These are phyloP conservation scores for Alitta virens DNA, from an alignment of 2,888 invertebrate genomes.

Conservation along the genomic window DNA sequence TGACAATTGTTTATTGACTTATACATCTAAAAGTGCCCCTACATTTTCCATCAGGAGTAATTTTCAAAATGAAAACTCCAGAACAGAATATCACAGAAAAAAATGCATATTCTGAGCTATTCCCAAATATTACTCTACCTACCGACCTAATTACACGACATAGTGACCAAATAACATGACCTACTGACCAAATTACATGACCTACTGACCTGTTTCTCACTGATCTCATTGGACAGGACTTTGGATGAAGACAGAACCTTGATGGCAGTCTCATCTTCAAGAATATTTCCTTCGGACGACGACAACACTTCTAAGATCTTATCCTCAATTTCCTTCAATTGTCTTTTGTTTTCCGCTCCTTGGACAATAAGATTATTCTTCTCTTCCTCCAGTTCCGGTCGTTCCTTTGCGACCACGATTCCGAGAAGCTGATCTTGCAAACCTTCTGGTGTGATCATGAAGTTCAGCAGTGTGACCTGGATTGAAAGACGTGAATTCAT, in stretches of 20 bases:
- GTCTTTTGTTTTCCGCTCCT: constrained; percentile 58
- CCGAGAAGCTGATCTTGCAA: constrained; percentile 59
- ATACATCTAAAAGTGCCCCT: too few species aligned
- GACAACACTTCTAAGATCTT: constrained; percentile 59
- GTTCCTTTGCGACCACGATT: constrained; percentile 58
- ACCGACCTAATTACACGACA: too few species aligned
- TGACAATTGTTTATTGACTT: too few species aligned
- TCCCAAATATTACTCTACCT: too few species aligned
- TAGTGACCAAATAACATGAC: too few species aligned
- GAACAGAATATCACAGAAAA: too few species aligned
- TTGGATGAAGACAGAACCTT: constrained; percentile 59
- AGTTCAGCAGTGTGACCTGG: constrained; percentile 58
- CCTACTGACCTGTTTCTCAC: constrained; percentile 56
- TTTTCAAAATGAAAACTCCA: too few species aligned
- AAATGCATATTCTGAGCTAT: too few species aligned
- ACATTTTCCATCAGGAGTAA: too few species aligned
- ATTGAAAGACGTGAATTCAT: background rate
- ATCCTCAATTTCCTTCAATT: constrained; percentile 60
- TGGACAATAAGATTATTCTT: constrained; percentile 58
- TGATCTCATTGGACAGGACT: constrained; percentile 58
- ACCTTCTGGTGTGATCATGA: constrained; percentile 60
- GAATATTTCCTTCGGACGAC: constrained; percentile 59
- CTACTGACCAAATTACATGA: constrained; percentile 5
- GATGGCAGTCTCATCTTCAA: constrained; percentile 60
- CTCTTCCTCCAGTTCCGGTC: constrained; percentile 59